Evolutionary conservation across 2,888 invertebrate species (phyloP).

Genomic region (Spilarctia lutea): DNA sequence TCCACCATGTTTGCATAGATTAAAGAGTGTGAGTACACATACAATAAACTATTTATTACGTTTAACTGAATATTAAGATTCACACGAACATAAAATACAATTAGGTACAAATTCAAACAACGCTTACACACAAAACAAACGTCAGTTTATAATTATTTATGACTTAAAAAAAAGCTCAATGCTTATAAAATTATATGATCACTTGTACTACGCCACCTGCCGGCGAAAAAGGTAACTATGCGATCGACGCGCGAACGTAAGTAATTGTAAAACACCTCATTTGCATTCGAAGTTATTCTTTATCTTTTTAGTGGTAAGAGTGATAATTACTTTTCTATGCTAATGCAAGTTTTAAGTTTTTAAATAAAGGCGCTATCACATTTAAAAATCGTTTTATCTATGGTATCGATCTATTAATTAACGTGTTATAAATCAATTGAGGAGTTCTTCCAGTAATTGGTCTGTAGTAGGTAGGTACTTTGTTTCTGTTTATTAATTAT

Average conservation of each 20-base stretch:
- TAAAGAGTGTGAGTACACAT: not conserved
- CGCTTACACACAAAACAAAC: conserved; percentile 14
- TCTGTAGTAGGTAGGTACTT: conserved; percentile 17
- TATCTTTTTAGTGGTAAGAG: conserved; percentile 11
- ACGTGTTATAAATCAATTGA: conserved; percentile 48
- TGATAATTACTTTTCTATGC: conserved; percentile 12
- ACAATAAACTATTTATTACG: not conserved
- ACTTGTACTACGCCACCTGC: conserved; percentile 74
- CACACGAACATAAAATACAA: conserved; percentile 30
- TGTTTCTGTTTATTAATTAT: conserved; percentile 25
- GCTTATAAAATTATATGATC: conserved; percentile 74
- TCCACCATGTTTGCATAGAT: not conserved
- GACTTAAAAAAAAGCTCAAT: conserved; percentile 60
- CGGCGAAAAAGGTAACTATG: conserved; percentile 55
- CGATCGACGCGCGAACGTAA: conserved; percentile 44
- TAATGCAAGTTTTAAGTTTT: conserved; percentile 2
- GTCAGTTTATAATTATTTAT: conserved; percentile 64
- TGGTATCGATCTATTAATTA: conserved; percentile 52
- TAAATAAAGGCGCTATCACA: conserved; percentile 30
- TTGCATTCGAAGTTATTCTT: conserved; percentile 23
- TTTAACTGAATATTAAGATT: conserved; percentile 3
- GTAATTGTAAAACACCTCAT: conserved; percentile 21
- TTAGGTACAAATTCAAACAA: conserved; percentile 8
- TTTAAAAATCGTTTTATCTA: conserved; percentile 44
- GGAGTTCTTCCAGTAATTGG: conserved; percentile 38